phyloP scores from a whole-genome alignment of 2,888 invertebrate species.

The Nebria salina region DNA sequence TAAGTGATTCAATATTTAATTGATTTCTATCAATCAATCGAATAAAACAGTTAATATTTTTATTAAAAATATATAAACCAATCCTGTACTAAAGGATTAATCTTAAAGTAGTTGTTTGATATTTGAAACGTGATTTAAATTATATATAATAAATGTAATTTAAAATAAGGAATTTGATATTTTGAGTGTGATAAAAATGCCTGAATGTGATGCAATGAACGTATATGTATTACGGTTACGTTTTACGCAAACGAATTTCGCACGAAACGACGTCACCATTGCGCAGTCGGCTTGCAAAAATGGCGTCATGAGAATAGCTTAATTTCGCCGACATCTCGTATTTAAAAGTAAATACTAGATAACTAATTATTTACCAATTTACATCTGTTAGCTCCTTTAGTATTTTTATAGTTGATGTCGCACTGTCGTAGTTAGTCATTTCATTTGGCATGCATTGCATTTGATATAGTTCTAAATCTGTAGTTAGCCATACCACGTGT shows the following conservation, averaged over 20 bases:
- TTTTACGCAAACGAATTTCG: background rate
- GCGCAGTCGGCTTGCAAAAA: slow-evolving; percentile 47
- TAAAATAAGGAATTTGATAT: no score
- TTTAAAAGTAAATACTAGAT: slow-evolving; percentile 47
- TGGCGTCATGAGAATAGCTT: slow-evolving; percentile 50
- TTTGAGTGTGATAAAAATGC: no score
- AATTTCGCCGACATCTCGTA: slow-evolving; percentile 47
- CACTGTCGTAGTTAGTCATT: slow-evolving; percentile 17
- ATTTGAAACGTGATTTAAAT: no score
- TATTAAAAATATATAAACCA: no score
- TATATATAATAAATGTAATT: no score
- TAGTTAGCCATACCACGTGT: slow-evolving; percentile 18
- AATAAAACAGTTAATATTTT: no score
- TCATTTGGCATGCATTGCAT: slow-evolving; percentile 20
- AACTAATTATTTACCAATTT: slow-evolving; percentile 33
- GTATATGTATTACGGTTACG: background rate
- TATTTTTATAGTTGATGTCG: slow-evolving; percentile 21
- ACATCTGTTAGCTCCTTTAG: slow-evolving; percentile 23
- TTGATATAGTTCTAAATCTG: background rate
- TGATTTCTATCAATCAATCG: no score
- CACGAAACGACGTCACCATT: slow-evolving; percentile 34
- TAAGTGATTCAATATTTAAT: no score
- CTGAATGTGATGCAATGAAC: background rate
- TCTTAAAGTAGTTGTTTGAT: no score
- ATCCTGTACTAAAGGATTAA: no score